Conservation (phyloP, 2,888 invertebrate species). For the Beris morrisii region DNA sequence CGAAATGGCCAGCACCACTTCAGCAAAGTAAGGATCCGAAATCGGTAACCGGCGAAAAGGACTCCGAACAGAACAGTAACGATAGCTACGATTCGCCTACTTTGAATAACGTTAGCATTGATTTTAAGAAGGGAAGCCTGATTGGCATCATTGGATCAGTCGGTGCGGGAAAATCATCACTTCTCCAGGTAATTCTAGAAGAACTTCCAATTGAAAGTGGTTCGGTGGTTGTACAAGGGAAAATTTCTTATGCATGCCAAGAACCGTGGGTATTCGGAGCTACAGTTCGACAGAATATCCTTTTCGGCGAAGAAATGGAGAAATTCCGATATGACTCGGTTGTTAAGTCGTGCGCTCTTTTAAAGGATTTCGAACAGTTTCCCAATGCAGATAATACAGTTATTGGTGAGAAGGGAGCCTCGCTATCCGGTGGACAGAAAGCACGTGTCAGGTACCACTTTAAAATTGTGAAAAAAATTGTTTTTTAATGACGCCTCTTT, state of each 20-base stretch:
- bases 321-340: slow-evolving; percentile 52
- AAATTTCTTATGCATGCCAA: slow-evolving; percentile 75
- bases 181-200: slow-evolving; percentile 70
- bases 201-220: slow-evolving; percentile 66
- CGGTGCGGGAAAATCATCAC: slow-evolving; percentile 72
- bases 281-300: slow-evolving; percentile 79
- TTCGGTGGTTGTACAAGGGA: slow-evolving; percentile 64
- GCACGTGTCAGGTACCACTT: slow-evolving; percentile 60
- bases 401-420: slow-evolving; percentile 63
- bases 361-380: slow-evolving; percentile 60
- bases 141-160: slow-evolving; percentile 76
- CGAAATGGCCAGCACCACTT: slow-evolving; percentile 54
- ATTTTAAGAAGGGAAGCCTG: slow-evolving; percentile 62
- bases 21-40: slow-evolving; percentile 6
- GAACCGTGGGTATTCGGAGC: slow-evolving; percentile 83
- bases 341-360: slow-evolving; percentile 55
- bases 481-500: not conserved
- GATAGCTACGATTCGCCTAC: slow-evolving; percentile 46
- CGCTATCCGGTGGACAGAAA: slow-evolving; percentile 71
- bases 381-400: slow-evolving; percentile 61
- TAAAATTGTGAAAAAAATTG: not conserved
- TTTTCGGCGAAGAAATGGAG: slow-evolving; percentile 66
- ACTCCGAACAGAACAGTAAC: slow-evolving; percentile 10
- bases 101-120: slow-evolving; percentile 59
- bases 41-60: not conserved